Evolutionary conservation across 2,797 vertebrate genomes (phyloP), one percentile per base, ranked within the genome.

Genomic region (Falco peregrinus): DNA sequence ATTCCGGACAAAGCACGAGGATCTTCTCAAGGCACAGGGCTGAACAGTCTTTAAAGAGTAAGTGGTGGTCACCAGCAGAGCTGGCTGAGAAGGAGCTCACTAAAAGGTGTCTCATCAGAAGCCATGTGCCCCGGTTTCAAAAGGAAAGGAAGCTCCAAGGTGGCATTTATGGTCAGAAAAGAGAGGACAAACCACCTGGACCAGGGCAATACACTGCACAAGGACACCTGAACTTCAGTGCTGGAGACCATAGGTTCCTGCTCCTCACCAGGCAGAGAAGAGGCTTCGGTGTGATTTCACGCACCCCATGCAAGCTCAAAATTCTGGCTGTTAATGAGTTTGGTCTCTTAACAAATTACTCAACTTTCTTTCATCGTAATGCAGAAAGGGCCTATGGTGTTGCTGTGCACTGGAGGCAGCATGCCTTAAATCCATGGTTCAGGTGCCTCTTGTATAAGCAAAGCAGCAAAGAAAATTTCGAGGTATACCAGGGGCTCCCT

Each of bases 81-180:
- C 16, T 76, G 31, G 14, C 47, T 81, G 47, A 91, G 29, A 75
- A 88, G 18, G 54, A 78, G 4, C 39, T 89, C 28, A 31, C 6
- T 57, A 20, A 89, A 24, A 11, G 5, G 1, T 2, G 1, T 31
- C n/a, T 87, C 0, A 0, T 60, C 45, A 84, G 48, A 53, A 84
- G n/a, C 14, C 3, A 1, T 2, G 1, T 85, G 31, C 1, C 11
- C 3, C 4, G 45, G 7, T 33, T 88, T 88, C 48, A 56, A 60
- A 85, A 61, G 2, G 1, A 75, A 81, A 83, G 61, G 16, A 91
- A 56, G 19, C 6, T 71, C 18, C 10, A 84, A 51, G 41, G 14
- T 5, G 3, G 8, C 8, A 28, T 19, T 68, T 85, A 24, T 16
- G 26, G 53, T 47, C 45, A 88, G 31, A 78, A 90, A 78, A 90